phyloP scores from a whole-genome alignment of 2,888 invertebrate genomes.

The Elmis aenea region DNA sequence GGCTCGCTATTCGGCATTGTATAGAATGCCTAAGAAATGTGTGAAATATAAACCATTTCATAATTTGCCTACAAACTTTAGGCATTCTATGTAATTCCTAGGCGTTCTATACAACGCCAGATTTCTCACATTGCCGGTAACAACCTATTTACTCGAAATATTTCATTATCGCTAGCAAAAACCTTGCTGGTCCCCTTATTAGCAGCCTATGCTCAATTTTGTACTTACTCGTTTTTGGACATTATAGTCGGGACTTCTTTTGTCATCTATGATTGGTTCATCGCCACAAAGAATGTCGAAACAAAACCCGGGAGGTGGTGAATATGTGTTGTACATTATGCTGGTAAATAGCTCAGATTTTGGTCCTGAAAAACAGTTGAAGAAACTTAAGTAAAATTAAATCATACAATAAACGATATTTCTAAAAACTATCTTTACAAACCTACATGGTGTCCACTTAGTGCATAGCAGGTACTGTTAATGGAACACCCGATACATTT shows the following conservation, averaged over 20 bases:
- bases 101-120: no score
- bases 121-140: no score
- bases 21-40: no score
- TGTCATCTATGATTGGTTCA: conserved; percentile 82
- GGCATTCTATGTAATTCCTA: no score
- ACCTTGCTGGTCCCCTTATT: conserved; percentile 80
- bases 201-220: conserved; percentile 64
- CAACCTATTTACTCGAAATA: no score
- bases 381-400: no score
- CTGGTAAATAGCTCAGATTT: conserved; percentile 76
- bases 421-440: no score
- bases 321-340: conserved; percentile 74
- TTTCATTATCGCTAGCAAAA: conserved; percentile 60
- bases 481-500: no score
- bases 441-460: no score
- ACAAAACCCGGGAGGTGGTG: conserved; percentile 86
- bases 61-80: not conserved
- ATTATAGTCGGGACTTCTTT: conserved; percentile 75
- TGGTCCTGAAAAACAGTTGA: conserved; percentile 47
- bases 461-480: no score
- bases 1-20: no score
- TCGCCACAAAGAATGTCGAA: conserved; percentile 84
- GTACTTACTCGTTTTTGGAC: conserved; percentile 51
- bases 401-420: no score
- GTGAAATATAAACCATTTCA: not conserved